phyloP scores from a whole-genome alignment of 2,113 vertebrate species.

The Eubucco bourcierii region DNA sequence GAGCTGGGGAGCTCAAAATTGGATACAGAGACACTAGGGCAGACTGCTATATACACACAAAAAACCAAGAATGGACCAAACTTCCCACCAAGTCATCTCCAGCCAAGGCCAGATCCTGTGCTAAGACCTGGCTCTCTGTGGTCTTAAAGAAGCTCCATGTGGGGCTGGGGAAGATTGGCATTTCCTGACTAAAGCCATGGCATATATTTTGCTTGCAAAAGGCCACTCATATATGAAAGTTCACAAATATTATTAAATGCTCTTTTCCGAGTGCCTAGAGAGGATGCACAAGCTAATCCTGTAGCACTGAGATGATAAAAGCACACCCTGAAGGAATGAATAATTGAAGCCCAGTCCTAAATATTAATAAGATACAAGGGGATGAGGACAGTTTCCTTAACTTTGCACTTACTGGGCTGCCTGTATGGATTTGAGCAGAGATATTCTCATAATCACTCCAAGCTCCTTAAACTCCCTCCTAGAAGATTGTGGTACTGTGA shows the following conservation, averaged over 20 bases:
- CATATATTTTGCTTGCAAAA: not conserved
- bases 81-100: not conserved
- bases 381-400: constrained; percentile 37
- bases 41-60: no score
- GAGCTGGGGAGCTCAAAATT: no score
- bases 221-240: not conserved
- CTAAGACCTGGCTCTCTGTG: not conserved
- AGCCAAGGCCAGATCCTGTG: not conserved
- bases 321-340: constrained; percentile 54
- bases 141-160: not conserved
- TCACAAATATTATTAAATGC: not conserved
- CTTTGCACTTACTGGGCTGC: constrained; percentile 18
- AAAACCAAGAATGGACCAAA: not conserved
- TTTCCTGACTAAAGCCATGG: not conserved
- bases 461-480: not conserved
- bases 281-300: constrained; percentile 9
- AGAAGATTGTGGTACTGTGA: not conserved
- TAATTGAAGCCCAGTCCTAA: constrained; percentile 63
- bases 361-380: constrained; percentile 64
- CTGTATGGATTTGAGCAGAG: constrained; percentile 18
- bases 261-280: constrained; percentile 12
- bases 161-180: not conserved
- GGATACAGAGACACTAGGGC: no score
- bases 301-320: constrained; percentile 50
- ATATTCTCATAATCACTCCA: not conserved